phyloP scores from a whole-genome alignment of 2,797 vertebrate genomes.

The Ctenopoma kingsleyae region DNA sequence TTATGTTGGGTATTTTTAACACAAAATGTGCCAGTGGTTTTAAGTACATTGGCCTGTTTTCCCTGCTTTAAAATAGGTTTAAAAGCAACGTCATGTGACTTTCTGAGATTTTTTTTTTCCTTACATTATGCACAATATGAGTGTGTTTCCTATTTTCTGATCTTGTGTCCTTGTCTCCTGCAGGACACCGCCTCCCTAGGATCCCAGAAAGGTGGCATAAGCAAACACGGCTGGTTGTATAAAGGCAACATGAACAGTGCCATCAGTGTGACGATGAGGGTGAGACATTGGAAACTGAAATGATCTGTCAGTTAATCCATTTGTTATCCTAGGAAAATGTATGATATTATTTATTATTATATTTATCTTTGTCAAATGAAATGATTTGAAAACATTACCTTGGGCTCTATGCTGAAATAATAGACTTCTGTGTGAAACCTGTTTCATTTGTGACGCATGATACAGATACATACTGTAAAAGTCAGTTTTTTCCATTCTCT shows the following conservation, averaged over 20 bases:
- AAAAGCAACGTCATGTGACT: neutral
- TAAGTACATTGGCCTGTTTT: neutral
- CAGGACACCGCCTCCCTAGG: constrained; percentile 97
- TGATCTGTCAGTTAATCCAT: neutral
- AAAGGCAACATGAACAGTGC: constrained; percentile 99
- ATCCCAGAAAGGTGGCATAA: constrained; percentile 97
- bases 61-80: neutral
- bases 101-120: neutral
- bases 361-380: neutral
- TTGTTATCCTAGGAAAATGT: too few species aligned
- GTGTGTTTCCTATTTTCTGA: constrained; percentile 28
- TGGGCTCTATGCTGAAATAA: neutral
- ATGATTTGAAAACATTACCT: neutral
- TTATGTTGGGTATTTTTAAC: too few species aligned
- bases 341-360: too few species aligned
- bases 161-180: constrained; percentile 44
- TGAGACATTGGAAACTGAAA: constrained; percentile 75
- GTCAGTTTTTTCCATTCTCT: too few species aligned
- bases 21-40: too few species aligned
- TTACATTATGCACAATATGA: neutral
- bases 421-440: too few species aligned
- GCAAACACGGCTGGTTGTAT: constrained; percentile 97
- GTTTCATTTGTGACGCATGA: too few species aligned
- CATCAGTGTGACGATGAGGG: constrained; percentile 99
- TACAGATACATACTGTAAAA: too few species aligned